Evolutionary conservation across 2,797 vertebrate genomes (phyloP).

Genomic region (Sebastes elongatus): DNA sequence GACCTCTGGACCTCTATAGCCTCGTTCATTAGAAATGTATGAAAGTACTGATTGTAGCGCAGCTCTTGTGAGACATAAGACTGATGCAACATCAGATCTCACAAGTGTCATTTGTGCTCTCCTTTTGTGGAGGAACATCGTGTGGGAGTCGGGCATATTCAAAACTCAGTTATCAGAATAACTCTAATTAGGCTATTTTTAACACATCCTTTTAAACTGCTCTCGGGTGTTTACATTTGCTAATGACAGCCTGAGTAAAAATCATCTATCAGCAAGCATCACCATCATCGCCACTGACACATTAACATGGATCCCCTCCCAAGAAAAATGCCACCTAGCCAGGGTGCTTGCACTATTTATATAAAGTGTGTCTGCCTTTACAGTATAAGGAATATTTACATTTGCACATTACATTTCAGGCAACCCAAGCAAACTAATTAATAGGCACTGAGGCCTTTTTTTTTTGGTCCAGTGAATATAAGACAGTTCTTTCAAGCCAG

Average conservation of each 20-base stretch:
- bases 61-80: constrained; percentile 9
- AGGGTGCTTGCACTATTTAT: neutral
- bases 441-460: constrained; percentile 47
- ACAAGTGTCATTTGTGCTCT: constrained; percentile 61
- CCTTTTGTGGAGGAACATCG: constrained; percentile 58
- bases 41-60: constrained; percentile 23
- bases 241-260: constrained; percentile 78
- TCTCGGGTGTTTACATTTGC: constrained; percentile 78
- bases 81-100: constrained; percentile 48
- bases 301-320: constrained; percentile 52
- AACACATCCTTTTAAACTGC: constrained; percentile 74
- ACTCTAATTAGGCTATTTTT: constrained; percentile 84
- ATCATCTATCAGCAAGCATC: constrained; percentile 79
- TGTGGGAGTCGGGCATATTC: constrained; percentile 71
- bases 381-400: constrained; percentile 41
- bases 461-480: constrained; percentile 65
- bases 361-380: neutral
- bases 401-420: constrained; percentile 41
- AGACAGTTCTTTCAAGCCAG: constrained; percentile 57
- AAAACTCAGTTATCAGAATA: constrained; percentile 71
- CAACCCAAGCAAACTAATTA: constrained; percentile 59
- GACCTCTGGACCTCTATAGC: constrained; percentile 26
- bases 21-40: constrained; percentile 32
- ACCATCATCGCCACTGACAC: constrained; percentile 72
- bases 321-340: constrained; percentile 44